Percentiles rank a stretch among this genome's conserved stretches.
phyloP scores from a whole-genome alignment of 2,797 vertebrate species.

The Bradypodion ventrale region DNA sequence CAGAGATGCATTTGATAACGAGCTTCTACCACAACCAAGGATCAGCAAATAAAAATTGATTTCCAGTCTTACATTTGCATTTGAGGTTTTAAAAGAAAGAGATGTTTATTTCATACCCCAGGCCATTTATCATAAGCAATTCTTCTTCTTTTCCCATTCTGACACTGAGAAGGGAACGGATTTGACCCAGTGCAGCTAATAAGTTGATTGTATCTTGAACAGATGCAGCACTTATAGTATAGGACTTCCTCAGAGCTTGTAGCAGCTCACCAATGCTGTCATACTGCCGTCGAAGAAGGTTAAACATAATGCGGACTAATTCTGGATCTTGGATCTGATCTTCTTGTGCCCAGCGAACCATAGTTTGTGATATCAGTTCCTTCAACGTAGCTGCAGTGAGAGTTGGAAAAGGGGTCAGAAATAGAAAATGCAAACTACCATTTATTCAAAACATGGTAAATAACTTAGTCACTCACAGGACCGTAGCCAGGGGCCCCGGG shows the following conservation, averaged over 20 bases:
- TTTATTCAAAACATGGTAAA: background rate
- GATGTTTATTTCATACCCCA: conserved; percentile 80
- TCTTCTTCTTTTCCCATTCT: conserved; percentile 98
- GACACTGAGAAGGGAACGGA: conserved; percentile 93
- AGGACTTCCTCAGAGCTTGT: conserved; percentile 91
- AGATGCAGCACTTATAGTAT: conserved; percentile 92
- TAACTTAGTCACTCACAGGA: conserved; percentile 12
- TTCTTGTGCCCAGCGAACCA: conserved; percentile 97
- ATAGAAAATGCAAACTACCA: conserved; percentile 7
- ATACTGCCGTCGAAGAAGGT: conserved; percentile 91
- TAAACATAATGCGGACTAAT: conserved; percentile 95
- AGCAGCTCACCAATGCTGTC: conserved; percentile 96
- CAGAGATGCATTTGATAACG: background rate
- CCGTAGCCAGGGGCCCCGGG: no score
- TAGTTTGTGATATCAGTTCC: conserved; percentile 94
- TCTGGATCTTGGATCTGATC: conserved; percentile 92
- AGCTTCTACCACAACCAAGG: background rate
- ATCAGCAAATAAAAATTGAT: background rate
- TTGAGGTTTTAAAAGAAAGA: conserved; percentile 24
- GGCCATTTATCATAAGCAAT: conserved; percentile 95
- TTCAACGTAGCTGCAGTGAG: conserved; percentile 87
- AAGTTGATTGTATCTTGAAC: conserved; percentile 92
- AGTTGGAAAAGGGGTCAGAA: background rate
- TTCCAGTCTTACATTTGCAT: conserved; percentile 1
- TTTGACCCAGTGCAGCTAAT: conserved; percentile 92